Percentiles rank a stretch among this genome's conserved stretches.
Evolutionary conservation across 1,140 invertebrate genomes (phyloP).

Genomic region (honey bee (Apis mellifera)): Amel_HAv3.1 CM009933.2:10674501-10675000

Average conservation of each 20-base stretch:
- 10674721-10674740: slow-evolving; percentile 68
- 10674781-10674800: slow-evolving; percentile 91
- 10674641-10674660: slow-evolving; percentile 93
- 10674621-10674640: slow-evolving; percentile 95
- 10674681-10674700: background rate
- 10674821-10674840: slow-evolving; percentile 89
- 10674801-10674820: slow-evolving; percentile 90
- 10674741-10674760: slow-evolving; percentile 86
- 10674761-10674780: slow-evolving; percentile 90
- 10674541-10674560: slow-evolving; percentile 94
- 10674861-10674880: slow-evolving; percentile 90
- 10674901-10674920: background rate
- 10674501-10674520: background rate
- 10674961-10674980: slow-evolving; percentile 91
- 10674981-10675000: slow-evolving; percentile 90
- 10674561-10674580: slow-evolving; percentile 92
- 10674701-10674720: background rate
- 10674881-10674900: background rate
- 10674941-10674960: slow-evolving; percentile 84
- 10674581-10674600: slow-evolving; percentile 89
- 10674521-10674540: slow-evolving; percentile 72
- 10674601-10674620: slow-evolving; percentile 97
- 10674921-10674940: background rate
- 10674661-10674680: slow-evolving; percentile 78
- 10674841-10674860: slow-evolving; percentile 90